Base-by-base conservation (phyloP, 2,888 invertebrate species). In the Acanthosepion esculentum region DNA sequence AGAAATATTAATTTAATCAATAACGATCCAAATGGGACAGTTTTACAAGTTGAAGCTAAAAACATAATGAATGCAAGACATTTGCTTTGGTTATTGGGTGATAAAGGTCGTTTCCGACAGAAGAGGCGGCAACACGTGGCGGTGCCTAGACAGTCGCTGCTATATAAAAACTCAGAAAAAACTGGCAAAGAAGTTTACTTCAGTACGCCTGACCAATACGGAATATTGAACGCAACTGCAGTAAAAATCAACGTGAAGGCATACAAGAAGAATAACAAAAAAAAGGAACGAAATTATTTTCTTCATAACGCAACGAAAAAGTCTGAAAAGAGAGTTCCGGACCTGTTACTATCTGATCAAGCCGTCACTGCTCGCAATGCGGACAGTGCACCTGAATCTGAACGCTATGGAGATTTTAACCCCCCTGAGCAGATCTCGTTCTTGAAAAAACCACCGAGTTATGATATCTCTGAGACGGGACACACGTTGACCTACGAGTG, bases 401-500 rank as follows among this genome's bases (percentile, higher is more conserved):
- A 78, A n/a, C 15, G 12, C 1, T 33, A 78, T 33, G 12, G 15
- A 12, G 78, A 78, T n/a, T 78, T 78, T 18, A 10, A n/a, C n/a
- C n/a, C 78, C 5, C n/a, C n/a, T 12, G 0, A n/a, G 6, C n/a
- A 78, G 78, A 48, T 93, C 12, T 26, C 29, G 18, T 93, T 93
- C n/a, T 6, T 93, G 50, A 93, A 93, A 48, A 93, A 50, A 93
- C 93, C 93, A 6, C 93, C 93, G 8, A 50, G 18, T 53, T 10
- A 29, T 18, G 93, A 93, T 41, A 53, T 53, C 26, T 93, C 93
- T 29, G 50, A 93, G 10, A 50, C 48, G 18, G 93, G 93, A 7
- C 18, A 50, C 93, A 93, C 93, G n/a, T 53, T 93, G 93, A 93
- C 50, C 48, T 93, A 93, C 48, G 50, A 93, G 1, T 93, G 93